phyloP scores from a whole-genome alignment of 30 jellyfish, hydroid and myxozoan species.

The Hydractinia echinata region DNA sequence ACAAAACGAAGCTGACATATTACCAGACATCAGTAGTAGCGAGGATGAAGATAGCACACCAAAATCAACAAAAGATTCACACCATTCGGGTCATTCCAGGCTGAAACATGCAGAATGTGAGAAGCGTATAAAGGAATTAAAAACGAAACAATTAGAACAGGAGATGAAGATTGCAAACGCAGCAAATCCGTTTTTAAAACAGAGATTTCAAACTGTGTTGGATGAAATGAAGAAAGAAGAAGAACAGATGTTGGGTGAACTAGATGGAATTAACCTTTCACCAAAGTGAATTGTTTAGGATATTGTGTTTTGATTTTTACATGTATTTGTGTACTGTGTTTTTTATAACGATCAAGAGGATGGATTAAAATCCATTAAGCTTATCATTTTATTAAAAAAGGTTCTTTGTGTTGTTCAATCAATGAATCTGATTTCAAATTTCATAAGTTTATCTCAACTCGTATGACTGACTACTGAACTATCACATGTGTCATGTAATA shows the following conservation, averaged over 20 bases:
- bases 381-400: no score
- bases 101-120: slow-evolving; percentile 43
- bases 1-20: slow-evolving; percentile 56
- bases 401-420: no score
- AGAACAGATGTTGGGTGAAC: slow-evolving; percentile 6
- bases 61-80: slow-evolving; percentile 8
- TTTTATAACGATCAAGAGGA: no score
- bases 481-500: no score
- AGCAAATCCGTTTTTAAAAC: slow-evolving; percentile 89
- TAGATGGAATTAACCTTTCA: not conserved
- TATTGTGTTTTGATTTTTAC: no score
- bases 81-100: slow-evolving; percentile 20
- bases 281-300: no score
- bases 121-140: slow-evolving; percentile 46
- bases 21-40: slow-evolving; percentile 96
- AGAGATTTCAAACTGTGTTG: slow-evolving; percentile 75
- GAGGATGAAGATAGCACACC: slow-evolving; percentile 78
- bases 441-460: no score
- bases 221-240: slow-evolving; percentile 67
- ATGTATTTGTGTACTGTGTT: no score
- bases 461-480: no score
- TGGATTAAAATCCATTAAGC: no score
- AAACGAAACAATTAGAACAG: slow-evolving; percentile 75
- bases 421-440: no score
- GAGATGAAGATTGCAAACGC: slow-evolving; percentile 71